Evolutionary conservation across 2,888 invertebrate genomes (phyloP).

Genomic region (Noctua janthe): DNA sequence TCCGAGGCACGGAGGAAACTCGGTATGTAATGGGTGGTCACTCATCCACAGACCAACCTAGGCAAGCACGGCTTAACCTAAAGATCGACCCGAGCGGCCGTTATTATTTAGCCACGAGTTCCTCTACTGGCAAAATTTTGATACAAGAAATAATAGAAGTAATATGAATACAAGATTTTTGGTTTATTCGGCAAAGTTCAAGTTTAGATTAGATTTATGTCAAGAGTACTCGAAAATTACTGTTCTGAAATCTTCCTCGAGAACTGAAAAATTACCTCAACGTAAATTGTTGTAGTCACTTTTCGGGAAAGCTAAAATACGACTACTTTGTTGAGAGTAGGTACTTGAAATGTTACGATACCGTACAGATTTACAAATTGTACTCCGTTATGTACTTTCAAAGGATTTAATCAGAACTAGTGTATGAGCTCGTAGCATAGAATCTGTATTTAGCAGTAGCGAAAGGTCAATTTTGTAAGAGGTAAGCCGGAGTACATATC

Average conservation of each 20-base stretch:
- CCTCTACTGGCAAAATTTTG: no score
- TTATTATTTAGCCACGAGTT: no score
- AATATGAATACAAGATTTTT: slow-evolving; percentile 10
- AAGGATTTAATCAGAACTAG: not conserved
- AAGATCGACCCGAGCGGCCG: no score
- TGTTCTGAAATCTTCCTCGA: not conserved
- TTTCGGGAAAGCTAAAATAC: not conserved
- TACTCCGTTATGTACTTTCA: not conserved
- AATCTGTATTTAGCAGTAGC: not conserved
- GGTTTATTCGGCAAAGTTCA: not conserved
- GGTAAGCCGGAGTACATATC: no score
- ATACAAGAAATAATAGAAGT: not conserved
- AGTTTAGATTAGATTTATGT: slow-evolving; percentile 8
- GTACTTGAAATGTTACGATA: not conserved
- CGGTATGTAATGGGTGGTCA: no score
- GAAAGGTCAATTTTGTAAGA: no score
- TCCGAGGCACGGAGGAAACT: no score
- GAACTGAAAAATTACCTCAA: slow-evolving; percentile 2
- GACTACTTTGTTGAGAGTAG: not conserved
- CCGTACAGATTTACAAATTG: not conserved
- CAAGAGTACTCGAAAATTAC: slow-evolving; percentile 2
- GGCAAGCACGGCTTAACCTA: no score
- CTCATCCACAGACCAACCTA: no score
- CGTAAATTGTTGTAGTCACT: not conserved
- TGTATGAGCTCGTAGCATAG: not conserved